These are phyloP conservation scores for Nothura maculosa DNA, from an alignment of 2,797 vertebrate species.

Conservation along the genomic window DNA sequence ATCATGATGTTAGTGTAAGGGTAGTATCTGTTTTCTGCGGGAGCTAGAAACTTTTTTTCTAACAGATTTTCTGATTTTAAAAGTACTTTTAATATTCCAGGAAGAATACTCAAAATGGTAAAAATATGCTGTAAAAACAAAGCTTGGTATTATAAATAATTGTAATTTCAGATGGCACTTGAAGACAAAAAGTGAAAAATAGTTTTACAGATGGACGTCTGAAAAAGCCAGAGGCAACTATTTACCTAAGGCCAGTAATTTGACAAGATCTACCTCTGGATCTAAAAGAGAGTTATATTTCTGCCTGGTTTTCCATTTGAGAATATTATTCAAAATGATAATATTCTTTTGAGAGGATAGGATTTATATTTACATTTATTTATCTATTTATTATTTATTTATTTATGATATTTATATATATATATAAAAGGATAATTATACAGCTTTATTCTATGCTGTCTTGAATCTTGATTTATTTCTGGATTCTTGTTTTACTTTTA, in stretches of 20 bases:
- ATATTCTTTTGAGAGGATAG: no score
- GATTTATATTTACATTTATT: no score
- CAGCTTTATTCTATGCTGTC: background rate
- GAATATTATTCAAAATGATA: background rate
- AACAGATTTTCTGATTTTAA: background rate
- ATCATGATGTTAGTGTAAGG: background rate
- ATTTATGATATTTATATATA: no score
- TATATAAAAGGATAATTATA: no score
- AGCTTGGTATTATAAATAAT: background rate
- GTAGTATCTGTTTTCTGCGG: background rate
- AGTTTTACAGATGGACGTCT: slow-evolving; percentile 45
- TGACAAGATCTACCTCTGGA: slow-evolving; percentile 41
- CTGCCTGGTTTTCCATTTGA: background rate
- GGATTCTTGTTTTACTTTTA: background rate
- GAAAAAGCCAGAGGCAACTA: slow-evolving; percentile 54
- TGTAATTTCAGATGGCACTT: background rate
- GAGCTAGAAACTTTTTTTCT: background rate
- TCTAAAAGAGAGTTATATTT: background rate
- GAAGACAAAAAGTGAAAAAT: slow-evolving; percentile 47
- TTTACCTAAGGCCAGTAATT: slow-evolving; percentile 32
- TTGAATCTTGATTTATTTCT: background rate
- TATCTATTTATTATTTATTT: no score
- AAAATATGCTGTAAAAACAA: background rate
- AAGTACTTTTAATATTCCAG: background rate
- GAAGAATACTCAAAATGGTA: background rate